Base-by-base conservation (phyloP, 2,888 invertebrate genomes). In the Gastrophysa polygoni region DNA sequence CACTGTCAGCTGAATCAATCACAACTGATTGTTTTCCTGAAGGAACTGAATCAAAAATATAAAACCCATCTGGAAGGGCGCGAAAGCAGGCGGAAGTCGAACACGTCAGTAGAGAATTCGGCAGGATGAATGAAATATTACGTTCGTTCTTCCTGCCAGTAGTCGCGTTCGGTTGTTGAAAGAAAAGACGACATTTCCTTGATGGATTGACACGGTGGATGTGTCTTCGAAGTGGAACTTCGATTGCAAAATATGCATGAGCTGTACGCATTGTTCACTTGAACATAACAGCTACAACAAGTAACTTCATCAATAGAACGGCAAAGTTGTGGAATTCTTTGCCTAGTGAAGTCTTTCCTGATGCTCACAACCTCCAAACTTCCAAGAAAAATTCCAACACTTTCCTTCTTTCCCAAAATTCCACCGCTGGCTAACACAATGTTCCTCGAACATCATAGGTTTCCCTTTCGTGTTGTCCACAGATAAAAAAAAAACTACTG, bases 71-170 rank as follows among this genome's bases (percentile, higher is more conserved):
- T 28, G 17, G 10, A 14, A 56, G 43, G 43, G 46, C 44, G 24
- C 24, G 51, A 34, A 46, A 34, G 44, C 62, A 50, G 2, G 50
- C 44, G 21, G 56, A 59, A 63, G 50, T 63, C 59, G 38, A 56
- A 51, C 59, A 59, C 59, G 63, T 54, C 20, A 56, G 34, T 51
- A 34, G 21, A 50, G 56, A 59, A 59, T 63, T 55, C 55, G 46
- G 50, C 20, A 50, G 63, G 59, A 63, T 63, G 51, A 59, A 59
- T 63, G 59, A 56, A 63, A 59, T 56, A 47, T 46, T 21, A 56
- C 28, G 32, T 44, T 50, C 28, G 16, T 44, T 20, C 47, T 56
- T 49, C 20, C 32, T 21, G 51, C 14, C 50, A 38, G 24, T 21
- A 46, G 34, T 49, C 38, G 47, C 59, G 52, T 51, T 59, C 47